Percentiles rank a stretch among this genome's conserved stretches.
Conservation (phyloP, 2,797 vertebrate genomes). For the Lithobates sylvaticus region DNA sequence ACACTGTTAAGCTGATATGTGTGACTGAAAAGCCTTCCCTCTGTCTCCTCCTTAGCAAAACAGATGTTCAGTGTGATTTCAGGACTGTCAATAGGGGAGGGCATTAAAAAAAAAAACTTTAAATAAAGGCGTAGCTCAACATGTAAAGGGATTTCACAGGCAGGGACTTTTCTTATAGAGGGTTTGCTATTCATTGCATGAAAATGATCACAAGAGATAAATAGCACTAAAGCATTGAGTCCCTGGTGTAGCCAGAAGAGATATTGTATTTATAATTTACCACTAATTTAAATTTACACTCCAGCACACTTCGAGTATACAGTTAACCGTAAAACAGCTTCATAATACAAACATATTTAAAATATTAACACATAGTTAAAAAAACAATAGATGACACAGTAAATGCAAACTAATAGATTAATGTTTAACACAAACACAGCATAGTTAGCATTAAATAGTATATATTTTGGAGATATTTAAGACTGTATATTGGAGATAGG, state of each 20-base stretch:
- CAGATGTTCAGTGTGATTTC: constrained; percentile 38
- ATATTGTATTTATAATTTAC: background rate
- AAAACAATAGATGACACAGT: background rate
- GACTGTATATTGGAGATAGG: too few species aligned
- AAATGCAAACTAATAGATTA: too few species aligned
- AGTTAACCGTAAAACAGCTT: background rate
- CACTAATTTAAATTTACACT: background rate
- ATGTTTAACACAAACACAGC: too few species aligned
- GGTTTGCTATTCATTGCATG: constrained; percentile 27
- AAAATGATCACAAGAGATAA: constrained; percentile 25
- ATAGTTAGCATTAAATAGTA: too few species aligned
- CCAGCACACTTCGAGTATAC: background rate
- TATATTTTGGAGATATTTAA: too few species aligned
- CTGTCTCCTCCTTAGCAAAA: constrained; percentile 13
- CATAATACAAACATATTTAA: background rate
- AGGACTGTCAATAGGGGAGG: constrained; percentile 19
- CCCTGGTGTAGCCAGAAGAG: constrained; percentile 1
- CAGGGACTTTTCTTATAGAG: constrained; percentile 13
- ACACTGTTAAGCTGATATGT: constrained; percentile 19
- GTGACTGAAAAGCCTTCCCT: background rate
- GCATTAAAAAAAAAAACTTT: constrained; percentile 31
- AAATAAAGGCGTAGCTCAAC: constrained; percentile 39
- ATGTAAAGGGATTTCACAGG: constrained; percentile 36
- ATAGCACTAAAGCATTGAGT: background rate
- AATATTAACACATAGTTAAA: background rate